phyloP scores from a whole-genome alignment of 2,888 invertebrate genomes.

The Lithophane leautieri region DNA sequence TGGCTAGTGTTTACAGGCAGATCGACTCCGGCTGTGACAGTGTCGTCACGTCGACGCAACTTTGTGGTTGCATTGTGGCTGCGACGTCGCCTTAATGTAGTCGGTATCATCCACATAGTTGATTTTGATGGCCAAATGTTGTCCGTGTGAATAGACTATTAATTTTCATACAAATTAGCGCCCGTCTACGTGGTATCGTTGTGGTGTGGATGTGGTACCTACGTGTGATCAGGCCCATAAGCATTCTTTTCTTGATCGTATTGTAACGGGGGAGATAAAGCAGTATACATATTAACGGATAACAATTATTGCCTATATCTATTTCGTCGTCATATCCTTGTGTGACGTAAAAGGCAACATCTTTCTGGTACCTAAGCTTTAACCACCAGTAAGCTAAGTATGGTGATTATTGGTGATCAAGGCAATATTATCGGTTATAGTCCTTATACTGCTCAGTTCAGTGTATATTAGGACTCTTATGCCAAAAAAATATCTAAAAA shows the following conservation, averaged over 20 bases:
- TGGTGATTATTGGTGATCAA: neutral
- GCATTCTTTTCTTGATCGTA: neutral
- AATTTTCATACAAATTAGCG: neutral
- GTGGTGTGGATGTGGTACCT: neutral
- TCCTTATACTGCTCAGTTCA: neutral
- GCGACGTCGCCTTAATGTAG: neutral
- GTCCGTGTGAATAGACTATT: neutral
- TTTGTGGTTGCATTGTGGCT: neutral
- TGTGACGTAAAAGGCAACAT: neutral
- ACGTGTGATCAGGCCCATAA: neutral
- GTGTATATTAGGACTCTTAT: neutral
- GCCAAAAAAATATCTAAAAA: neutral
- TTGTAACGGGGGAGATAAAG: neutral
- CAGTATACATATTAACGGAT: neutral
- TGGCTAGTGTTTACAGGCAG: neutral
- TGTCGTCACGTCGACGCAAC: no score
- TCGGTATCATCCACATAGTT: neutral
- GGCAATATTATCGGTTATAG: neutral
- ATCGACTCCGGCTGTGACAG: no score
- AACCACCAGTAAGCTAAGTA: neutral
- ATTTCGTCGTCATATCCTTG: neutral
- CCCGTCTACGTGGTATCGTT: neutral
- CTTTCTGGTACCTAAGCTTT: neutral
- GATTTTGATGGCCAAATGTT: neutral
- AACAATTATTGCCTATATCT: neutral